Evolutionary conservation across 2,888 invertebrate species (phyloP), one percentile per base, ranked within the genome.

Genomic region (Corbicula japonica): DNA sequence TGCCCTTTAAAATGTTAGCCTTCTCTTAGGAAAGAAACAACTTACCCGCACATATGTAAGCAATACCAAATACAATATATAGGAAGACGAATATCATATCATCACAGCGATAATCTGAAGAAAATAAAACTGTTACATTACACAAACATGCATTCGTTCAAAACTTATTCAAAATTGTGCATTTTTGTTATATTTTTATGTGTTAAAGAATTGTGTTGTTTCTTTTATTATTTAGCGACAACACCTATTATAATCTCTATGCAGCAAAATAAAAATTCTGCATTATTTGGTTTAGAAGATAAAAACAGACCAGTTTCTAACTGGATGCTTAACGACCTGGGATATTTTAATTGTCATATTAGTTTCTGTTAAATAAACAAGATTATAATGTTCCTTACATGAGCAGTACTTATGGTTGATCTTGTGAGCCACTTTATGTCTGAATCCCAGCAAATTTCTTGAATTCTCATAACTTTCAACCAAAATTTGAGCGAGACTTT

Each of bases 341-440:
- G 4, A 15, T n/a, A 48, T 48, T n/a, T n/a, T n/a, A n/a, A n/a
- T n/a, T n/a, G n/a, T n/a, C 4, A 21, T 23, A 15, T 26, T 2
- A 48, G 48, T 10, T n/a, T n/a, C 15, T 48, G 15, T 15, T n/a
- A 21, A 21, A 60, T n/a, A 21, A 23, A 8, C 30, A 35, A 60
- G 15, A 12, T 46, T 28, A 6, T 15, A 15, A 46, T n/a, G 10
- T 15, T 12, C 73, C 85, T 75, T 76, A 85, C 87, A 84, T 68
- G 80, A 84, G 65, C 79, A 85, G 44, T 84, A 87, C 41, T 85
- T 85, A 35, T 82, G 84, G 41, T 76, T 83, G 0, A 87, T 58
- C n/a, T 80, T 69, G 10, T 56, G 80, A 2, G 83, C 87, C 21
- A 82, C 26, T 46, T 80, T 66, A 10, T 72, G 50, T 12, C 84